Evolutionary conservation across 1,140 invertebrate genomes (phyloP), one percentile per base, ranked within the genome.

Genomic region (Zaprionus vittiger): DNA sequence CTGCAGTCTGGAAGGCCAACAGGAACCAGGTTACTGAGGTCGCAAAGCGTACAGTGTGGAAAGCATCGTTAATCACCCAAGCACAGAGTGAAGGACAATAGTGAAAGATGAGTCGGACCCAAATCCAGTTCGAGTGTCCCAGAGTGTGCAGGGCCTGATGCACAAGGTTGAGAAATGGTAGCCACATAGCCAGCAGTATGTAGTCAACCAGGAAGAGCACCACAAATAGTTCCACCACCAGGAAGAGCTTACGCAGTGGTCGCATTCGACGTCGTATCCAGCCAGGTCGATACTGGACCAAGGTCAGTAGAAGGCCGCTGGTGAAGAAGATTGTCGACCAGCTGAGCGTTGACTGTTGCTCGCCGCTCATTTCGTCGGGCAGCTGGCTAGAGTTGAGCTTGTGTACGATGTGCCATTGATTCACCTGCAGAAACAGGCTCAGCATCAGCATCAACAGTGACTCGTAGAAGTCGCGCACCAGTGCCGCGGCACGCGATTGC

Each of bases 51-150:
- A 72, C 34, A 34, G 72, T 34, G 37, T 71, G 49, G 52, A 63
- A 72, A 5, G 67, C 77, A 62, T 79, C 77, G 24, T 64, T 71
- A 28, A 67, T 71, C 17, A 79, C 41, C 73, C 67, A 79, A n/a
- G 7, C 6, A 12, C 57, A 41, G 12, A 65, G 26, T 6, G 57
- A 17, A 24, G 77, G 73, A 28, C 49, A 79, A 34, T 63, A 64
- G 14, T 63, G 24, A 31, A 61, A 67, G 9, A 77, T 6, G 31
- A 61, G 7, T 9, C 6, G 9, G 0, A 37, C n/a, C 61, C 60
- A 76, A 15, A 5, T 14, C 41, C 67, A 47, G 9, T 56, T 24
- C 1, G 67, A 38, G 14, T 59, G 57, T 31, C n/a, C 63, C 9
- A 72, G 15, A 0, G 59, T 28, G 9, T 64, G 38, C 38, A 79